A percentile compares a stretch with the other conserved stretches of the same genome.
Evolutionary conservation across 37 sponge, comb jelly and placozoan species (phyloP).

Genomic region (Aphrocallistes beatrix): DNA sequence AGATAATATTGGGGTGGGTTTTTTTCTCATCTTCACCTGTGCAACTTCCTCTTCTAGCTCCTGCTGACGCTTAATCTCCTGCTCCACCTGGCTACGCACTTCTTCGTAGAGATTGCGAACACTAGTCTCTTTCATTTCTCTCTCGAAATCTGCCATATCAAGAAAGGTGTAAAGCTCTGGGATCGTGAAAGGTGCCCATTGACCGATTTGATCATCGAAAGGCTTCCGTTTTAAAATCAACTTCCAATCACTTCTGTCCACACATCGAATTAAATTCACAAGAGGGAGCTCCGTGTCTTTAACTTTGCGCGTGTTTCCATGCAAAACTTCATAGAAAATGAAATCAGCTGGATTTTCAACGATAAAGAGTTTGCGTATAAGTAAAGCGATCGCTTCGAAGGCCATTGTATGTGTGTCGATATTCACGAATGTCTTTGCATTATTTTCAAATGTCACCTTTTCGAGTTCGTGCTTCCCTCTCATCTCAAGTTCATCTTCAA

Average conservation of each 20-base stretch:
- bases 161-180: not conserved
- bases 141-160: not conserved
- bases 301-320: not conserved
- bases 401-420: not conserved
- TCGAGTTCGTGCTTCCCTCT: not conserved
- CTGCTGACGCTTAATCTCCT: not conserved
- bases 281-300: not conserved
- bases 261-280: not conserved
- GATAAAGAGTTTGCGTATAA: not conserved
- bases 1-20: not conserved
- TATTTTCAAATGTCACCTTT: not conserved
- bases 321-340: not conserved
- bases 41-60: not conserved
- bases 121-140: not conserved
- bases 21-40: not conserved
- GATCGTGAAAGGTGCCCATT: not conserved
- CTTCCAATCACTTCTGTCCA: not conserved
- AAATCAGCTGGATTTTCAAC: constrained; percentile 10
- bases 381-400: not conserved
- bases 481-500: not conserved
- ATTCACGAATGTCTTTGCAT: constrained; percentile 18
- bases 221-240: not conserved
- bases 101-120: not conserved
- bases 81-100: not conserved
- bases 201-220: not conserved